Evolutionary conservation across 2,888 invertebrate genomes (phyloP), one percentile per base, ranked within the genome.

Genomic region (Standfussiana lucernea): DNA sequence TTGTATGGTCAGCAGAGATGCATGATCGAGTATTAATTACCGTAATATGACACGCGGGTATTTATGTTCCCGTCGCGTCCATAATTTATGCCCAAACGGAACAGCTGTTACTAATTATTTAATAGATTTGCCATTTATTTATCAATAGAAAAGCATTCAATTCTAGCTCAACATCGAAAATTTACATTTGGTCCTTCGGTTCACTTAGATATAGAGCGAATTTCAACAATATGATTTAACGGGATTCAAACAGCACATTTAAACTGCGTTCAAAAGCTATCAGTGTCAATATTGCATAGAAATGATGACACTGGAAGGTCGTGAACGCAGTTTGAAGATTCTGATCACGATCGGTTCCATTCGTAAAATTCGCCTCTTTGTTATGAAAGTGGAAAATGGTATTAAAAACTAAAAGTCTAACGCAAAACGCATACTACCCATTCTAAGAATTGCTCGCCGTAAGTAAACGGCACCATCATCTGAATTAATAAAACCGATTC

Each of bases 21-120:
- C 77, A 75, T 81, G 77, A 85, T 72, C 74, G 73, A 81, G 61
- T 81, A 87, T 82, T 85, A 86, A 86, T 79, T 56, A 84, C 85
- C 50, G 45, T 69, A 61, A 61, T 73, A 69, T 78, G 82, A 85
- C 76, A 78, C 28, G 8, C 75, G 64, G 40, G 81, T 84, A 84
- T 84, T 84, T 84, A 84, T 79, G 67, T 66, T 59, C 87, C 71
- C 87, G 70, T 77, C 64, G 81, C 77, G 67, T 64, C 72, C 81
- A 74, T 78, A 85, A 86, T 87, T 86, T 75, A 86, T 77, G n/a
- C n/a, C 50, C 62, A 13, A 75, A 75, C 24, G 53, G 65, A 75
- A 77, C 86, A 86, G 79, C 69, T 86, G 86, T 66, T 62, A 65
- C 86, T 86, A 86, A 86, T 84, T 77, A 85, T 84, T 64, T 83